Base-by-base conservation (phyloP, 2,888 invertebrate genomes). In the Dryobota labecula region DNA sequence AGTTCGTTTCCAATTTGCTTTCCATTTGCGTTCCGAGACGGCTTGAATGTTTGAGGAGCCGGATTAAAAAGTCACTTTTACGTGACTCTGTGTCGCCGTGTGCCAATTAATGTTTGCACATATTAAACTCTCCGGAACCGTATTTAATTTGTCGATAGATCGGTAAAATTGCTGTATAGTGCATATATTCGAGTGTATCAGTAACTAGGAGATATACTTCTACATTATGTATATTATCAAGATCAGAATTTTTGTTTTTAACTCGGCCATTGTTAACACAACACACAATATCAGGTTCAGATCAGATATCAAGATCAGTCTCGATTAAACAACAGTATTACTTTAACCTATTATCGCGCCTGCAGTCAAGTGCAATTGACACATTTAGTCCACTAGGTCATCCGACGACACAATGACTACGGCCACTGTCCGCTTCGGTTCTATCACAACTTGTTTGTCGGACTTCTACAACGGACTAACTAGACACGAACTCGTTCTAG, bases 1-100 rank as follows among this genome's bases (percentile, higher is more conserved):
- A 88, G 88, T 88, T 90, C 82, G 88, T 90, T 91, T 92, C 88
- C 90, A 92, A 90, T 92, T 92, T 89, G 90, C 90, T 92, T 93
- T 92, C 90, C 90, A 91, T 90, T 89, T 84, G 80, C 78, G 75
- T 81, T 85, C 76, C 68, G 82, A 77, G 66, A 76, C 78, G 76
- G 70, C 73, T 84, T 84, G 72, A 86, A 87, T 89, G 86, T 89
- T 89, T 89, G 86, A 84, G 85, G 82, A 88, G 88, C 80, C 83
- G 79, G 87, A 90, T 89, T 88, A 84, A 89, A 89, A 87, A 88
- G 85, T 88, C 76, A 78, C 79, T 76, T 84, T 80, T 79, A 83
- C 80, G 73, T 85, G 84, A 72, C 82, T 86, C 78, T 72, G 65
- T 82, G 79, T 78, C 71, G 49, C 54, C 62, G 45, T 65, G 67